Evolutionary conservation across 2,797 vertebrate genomes (phyloP), one percentile per base, ranked within the genome.

Genomic region (Aeoliscus strigatus): DNA sequence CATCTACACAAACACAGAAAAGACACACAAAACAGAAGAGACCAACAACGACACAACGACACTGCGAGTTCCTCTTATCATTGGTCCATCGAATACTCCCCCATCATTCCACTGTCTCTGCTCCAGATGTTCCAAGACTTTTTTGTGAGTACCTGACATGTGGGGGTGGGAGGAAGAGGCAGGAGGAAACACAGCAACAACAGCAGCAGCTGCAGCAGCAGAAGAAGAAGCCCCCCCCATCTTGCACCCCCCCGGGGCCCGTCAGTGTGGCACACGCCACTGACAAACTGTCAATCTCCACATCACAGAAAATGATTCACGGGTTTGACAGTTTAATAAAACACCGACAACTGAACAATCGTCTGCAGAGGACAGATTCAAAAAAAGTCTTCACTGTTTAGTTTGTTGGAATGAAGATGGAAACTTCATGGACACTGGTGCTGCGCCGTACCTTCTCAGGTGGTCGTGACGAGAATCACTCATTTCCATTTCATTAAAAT

Each of bases 71-170:
- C 38, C 54, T 57, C 55, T 77, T 81, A 81, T 84, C 75, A 72
- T 81, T 71, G 53, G 66, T 71, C 80, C 79, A 82, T 81, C 70
- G 55, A 67, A 40, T 57, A 71, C 67, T 56, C 62, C 74, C 64
- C 44, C 65, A 56, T 73, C 61, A 67, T 72, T 73, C 68, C 64
- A 61, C 57, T 33, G 13, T 71, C 60, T 76, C 64, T 34, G 65
- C 68, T 79, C 83, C 83, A 82, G 79, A 82, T 85, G 80, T 76
- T 83, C 60, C 60, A 42, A 71, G 69, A 70, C 76, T 79, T 78
- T 80, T 82, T 73, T 74, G 75, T 73, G 74, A 66, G 73, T 76
- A 82, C 82, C 82, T 82, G 82, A 84, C 80, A 74, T 81, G 79
- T 56, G 79, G 72, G 77, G 77, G 73, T 68, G 73, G 76, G 58